Percentiles rank a stretch among this genome's conserved stretches.
phyloP scores from a whole-genome alignment of 37 sponge, comb jelly and placozoan species.

The Tethya wilhelma region DNA sequence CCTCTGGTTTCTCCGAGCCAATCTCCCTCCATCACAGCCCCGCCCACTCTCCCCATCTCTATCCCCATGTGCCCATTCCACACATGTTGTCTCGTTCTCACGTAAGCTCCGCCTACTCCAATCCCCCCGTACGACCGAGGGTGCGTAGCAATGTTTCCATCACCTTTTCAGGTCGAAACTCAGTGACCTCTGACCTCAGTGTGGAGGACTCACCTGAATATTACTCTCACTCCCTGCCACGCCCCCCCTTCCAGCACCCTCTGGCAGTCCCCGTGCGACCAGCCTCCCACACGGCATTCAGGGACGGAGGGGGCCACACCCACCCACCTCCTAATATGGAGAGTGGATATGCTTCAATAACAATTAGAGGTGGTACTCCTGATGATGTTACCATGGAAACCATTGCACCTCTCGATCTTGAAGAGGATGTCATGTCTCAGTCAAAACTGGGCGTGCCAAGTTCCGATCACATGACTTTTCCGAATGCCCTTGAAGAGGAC shows the following conservation, averaged over 20 bases:
- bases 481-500: neutral
- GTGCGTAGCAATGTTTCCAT: constrained; percentile 34
- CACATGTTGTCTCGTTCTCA: too few relatives aligned
- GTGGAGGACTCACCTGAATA: neutral
- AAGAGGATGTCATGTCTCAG: too few relatives aligned
- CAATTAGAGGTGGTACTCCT: too few relatives aligned
- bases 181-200: constrained; percentile 15
- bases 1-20: constrained; percentile 41
- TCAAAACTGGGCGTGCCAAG: too few relatives aligned
- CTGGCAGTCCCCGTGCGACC: constrained; percentile 14
- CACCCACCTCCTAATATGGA: neutral
- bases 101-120: too few relatives aligned
- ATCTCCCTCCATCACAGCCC: constrained; percentile 3
- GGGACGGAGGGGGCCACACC: too few relatives aligned
- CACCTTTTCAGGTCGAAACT: constrained; percentile 22
- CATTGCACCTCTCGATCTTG: too few relatives aligned
- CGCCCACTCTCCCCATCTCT: neutral
- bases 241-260: neutral
- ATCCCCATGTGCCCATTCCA: too few relatives aligned
- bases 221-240: constrained; percentile 1
- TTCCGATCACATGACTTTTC: neutral
- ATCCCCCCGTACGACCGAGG: constrained; percentile 17
- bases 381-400: too few relatives aligned
- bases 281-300: constrained; percentile 14
- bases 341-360: neutral